phyloP scores from a whole-genome alignment of 1,140 invertebrate species.

The Ostrea denselamellosa region DNA sequence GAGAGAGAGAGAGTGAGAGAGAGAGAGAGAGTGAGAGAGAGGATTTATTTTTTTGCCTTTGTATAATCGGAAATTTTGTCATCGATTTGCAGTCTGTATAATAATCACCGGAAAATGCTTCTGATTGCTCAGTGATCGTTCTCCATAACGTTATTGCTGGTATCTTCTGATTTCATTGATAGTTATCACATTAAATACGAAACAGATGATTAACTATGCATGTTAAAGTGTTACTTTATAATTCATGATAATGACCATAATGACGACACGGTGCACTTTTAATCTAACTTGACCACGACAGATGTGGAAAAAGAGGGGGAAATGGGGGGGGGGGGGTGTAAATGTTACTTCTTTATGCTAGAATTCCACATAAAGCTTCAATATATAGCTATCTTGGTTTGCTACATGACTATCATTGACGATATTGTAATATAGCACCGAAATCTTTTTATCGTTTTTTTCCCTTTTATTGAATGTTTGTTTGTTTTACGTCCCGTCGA shows the following conservation, averaged over 20 bases:
- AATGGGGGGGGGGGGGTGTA: too few relatives aligned
- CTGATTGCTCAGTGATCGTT: background rate
- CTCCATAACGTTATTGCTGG: background rate
- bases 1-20: background rate
- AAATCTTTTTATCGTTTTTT: too few relatives aligned
- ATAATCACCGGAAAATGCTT: background rate
- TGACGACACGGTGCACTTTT: background rate
- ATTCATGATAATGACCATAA: background rate
- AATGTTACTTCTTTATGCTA: too few relatives aligned
- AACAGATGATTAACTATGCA: background rate
- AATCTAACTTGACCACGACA: background rate
- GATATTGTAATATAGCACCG: too few relatives aligned
- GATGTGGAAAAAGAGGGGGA: background rate
- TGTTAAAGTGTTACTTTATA: background rate
- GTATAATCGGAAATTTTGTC: background rate
- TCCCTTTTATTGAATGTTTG: too few relatives aligned
- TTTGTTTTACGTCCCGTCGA: too few relatives aligned
- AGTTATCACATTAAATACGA: background rate
- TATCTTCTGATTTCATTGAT: background rate
- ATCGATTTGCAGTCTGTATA: background rate
- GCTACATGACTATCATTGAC: too few relatives aligned
- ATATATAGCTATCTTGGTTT: too few relatives aligned
- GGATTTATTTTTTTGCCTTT: background rate
- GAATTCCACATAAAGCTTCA: too few relatives aligned
- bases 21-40: background rate